Base-by-base conservation (phyloP, 1,140 invertebrate genomes). In the Drosophila ogumai region DNA sequence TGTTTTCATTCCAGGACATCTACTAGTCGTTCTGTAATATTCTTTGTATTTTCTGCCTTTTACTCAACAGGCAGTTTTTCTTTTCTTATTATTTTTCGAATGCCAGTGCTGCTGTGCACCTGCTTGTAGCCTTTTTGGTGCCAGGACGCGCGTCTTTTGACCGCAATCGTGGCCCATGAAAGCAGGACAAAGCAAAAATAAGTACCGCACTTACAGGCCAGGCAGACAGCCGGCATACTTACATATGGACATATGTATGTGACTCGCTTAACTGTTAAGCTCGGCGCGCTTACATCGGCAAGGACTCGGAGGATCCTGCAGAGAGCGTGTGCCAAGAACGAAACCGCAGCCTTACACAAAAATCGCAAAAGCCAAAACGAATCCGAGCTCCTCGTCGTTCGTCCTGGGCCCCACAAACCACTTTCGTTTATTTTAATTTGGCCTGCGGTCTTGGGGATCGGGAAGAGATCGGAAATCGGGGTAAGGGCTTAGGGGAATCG, bases 361-460 rank as follows among this genome's bases (percentile, higher is more conserved):
- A 88, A 87, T 86, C 81, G 50, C 59, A 74, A 54, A 47, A 4
- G 36, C 47, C 41, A 50, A 71, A 44, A 41, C 44, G 17, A 44
- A 36, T 71, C 43, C 61, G 19, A 54, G 25, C 44, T 41, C 28
- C 38, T 32, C 50, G 22, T 54, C 63, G 64, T 69, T 79, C 69
- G 82, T 90, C 85, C 81, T 85, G 77, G 56, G 55, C 61, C 52
- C 56, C 66, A 50, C 25, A 50, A 90, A 90, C 85, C 86, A 90
- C 85, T 90, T 90, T 90, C 85, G 85, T 90, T 90, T 90, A 90
- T 90, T 90, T 90, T 90, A 90, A 90, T 90, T 90, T 90, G 72
- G 47, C 68, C 79, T 90, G 85, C 86, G 85, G 86, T 90, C 61
- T n/a, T 38, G 47, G 60, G 61, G 32, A 47, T 10, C 47, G 15